These are phyloP conservation scores for Nestor notabilis DNA, from an alignment of 2,113 vertebrate species.

Conservation along the genomic window DNA sequence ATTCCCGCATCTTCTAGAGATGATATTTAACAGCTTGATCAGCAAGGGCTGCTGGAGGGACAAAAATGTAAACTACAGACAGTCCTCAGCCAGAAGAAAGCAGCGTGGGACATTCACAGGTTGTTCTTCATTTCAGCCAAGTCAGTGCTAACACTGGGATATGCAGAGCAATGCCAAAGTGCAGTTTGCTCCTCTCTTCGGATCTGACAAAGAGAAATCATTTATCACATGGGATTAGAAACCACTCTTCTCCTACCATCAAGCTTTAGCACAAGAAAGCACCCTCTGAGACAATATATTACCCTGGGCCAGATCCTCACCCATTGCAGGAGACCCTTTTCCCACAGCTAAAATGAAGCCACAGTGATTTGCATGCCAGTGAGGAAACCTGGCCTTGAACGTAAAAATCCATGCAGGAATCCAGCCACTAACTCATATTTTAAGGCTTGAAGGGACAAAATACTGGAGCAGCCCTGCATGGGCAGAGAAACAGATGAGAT, in stretches of 20 bases:
- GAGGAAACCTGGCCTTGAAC: background rate
- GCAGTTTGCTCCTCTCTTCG: background rate
- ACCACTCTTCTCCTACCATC: background rate
- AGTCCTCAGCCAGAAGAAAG: background rate
- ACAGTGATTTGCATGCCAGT: background rate
- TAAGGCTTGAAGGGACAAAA: background rate
- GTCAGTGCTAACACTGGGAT: background rate
- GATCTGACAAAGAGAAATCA: background rate
- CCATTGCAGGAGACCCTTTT: background rate
- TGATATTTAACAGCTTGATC: conserved; percentile 13
- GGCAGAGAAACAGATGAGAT: background rate
- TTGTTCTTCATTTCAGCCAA: background rate
- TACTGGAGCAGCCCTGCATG: background rate
- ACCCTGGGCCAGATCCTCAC: background rate
- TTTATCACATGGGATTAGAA: background rate
- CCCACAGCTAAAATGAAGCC: background rate
- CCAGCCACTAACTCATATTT: conserved; percentile 3
- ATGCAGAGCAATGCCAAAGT: background rate
- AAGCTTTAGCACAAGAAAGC: background rate
- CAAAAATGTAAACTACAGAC: background rate
- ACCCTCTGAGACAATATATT: background rate
- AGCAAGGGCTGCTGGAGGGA: background rate
- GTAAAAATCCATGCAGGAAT: background rate
- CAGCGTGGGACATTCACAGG: background rate
- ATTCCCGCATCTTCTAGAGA: background rate